Conservation (phyloP, 1,140 invertebrate genomes). For the Ptiloglossa arizonensis region DNA sequence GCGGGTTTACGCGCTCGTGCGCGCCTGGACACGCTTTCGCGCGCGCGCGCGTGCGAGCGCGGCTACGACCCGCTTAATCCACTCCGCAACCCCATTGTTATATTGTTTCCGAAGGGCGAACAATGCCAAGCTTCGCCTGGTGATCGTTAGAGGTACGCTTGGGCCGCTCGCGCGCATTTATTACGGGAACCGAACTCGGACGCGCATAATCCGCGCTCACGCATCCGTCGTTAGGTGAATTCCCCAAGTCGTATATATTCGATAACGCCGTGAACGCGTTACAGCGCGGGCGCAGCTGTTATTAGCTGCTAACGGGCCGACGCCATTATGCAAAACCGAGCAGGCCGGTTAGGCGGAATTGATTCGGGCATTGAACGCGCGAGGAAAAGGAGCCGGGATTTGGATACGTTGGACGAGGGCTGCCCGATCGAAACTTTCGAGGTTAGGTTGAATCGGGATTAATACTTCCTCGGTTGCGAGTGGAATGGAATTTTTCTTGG, state of each 20-base stretch:
- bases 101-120: slow-evolving; percentile 34
- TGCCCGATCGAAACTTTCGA: too few relatives aligned
- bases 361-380: background rate
- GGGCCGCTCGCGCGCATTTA: slow-evolving; percentile 9
- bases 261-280: slow-evolving; percentile 4
- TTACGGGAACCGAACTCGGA: slow-evolving; percentile 31
- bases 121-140: slow-evolving; percentile 19
- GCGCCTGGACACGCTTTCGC: background rate
- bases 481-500: too few relatives aligned
- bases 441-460: too few relatives aligned
- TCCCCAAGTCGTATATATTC: slow-evolving; percentile 36
- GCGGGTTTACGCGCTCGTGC: background rate
- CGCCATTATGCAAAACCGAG: slow-evolving; percentile 24
- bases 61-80: slow-evolving; percentile 22
- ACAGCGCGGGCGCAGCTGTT: slow-evolving; percentile 13
- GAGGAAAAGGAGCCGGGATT: background rate
- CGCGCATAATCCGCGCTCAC: slow-evolving; percentile 35
- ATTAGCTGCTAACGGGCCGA: slow-evolving; percentile 13
- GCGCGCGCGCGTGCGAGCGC: too few relatives aligned
- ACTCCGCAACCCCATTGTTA: slow-evolving; percentile 24
- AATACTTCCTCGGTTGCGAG: too few relatives aligned
- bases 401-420: too few relatives aligned
- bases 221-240: slow-evolving; percentile 9
- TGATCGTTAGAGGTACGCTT: slow-evolving; percentile 16
- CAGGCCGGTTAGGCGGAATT: background rate